Base-by-base conservation (phyloP, 1,140 invertebrate genomes). In the Archivesica marissinica region DNA sequence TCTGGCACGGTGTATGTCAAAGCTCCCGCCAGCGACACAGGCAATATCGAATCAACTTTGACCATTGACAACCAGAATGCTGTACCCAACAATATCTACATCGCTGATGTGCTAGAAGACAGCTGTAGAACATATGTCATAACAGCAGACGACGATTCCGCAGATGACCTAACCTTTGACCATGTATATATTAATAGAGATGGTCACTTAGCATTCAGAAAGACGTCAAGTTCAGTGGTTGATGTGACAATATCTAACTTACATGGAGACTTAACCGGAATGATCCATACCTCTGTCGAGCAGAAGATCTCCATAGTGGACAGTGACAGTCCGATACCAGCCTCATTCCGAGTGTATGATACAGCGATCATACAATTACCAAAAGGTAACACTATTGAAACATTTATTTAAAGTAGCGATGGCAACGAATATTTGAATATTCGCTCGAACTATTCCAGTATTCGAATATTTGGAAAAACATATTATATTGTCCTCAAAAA, bases 321-420 rank as follows among this genome's bases (percentile, higher is more conserved):
- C 54, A 86, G 88, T 76, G 88, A 88, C 25, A 76, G 70, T 50
- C 91, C 91, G 1, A 89, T 92, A 56, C 90, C 91, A 28, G 76
- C 88, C 13, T 89, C 89, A 13, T 90, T 92, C 72, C 80, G 88
- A 44, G 88, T 91, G 1, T 92, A 92, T 78, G 76, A 87, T n/a
- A 78, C 85, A 28, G 59, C 88, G 9, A 61, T 74, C 1, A 59
- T 92, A 41, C 87, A 64, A 28, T 79, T 92, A 39, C 91, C 91
- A 6, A 15, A 28, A 76, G 88, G 91, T 92, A 85, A 80, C 4
- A 76, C 15, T 47, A 13, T 75, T n/a, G n/a, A n/a, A n/a, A n/a
- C 28, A 25, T 54, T 52, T 52, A n/a, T 52, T 15, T 52, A 52
- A n/a, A 52, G n/a, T n/a, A n/a, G n/a, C n/a, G n/a, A n/a, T n/a